Conservation (phyloP, 2,888 invertebrate species). For the Spodoptera exigua region DNA sequence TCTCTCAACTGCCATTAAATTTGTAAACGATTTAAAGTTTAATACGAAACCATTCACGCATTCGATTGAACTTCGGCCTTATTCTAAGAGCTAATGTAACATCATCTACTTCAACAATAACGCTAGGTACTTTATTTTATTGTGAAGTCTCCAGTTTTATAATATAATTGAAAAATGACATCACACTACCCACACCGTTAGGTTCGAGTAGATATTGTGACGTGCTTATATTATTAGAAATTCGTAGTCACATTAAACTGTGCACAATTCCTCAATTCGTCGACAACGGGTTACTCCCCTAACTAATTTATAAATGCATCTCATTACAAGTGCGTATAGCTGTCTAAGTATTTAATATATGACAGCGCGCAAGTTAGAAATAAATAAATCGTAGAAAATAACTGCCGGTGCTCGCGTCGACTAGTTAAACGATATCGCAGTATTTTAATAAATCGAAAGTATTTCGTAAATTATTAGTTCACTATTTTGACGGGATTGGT, state of each 20-base stretch:
- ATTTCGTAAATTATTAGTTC: constrained; percentile 38
- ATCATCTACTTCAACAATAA: constrained; percentile 82
- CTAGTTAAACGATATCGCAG: constrained; percentile 53
- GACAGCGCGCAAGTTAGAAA: constrained; percentile 45
- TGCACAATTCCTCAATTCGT: constrained; percentile 85
- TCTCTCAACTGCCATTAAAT: constrained; percentile 25
- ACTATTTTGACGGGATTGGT: constrained; percentile 34
- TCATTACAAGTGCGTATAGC: constrained; percentile 47
- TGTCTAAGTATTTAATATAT: constrained; percentile 38
- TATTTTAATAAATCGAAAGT: constrained; percentile 37
- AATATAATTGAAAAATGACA: constrained; percentile 77
- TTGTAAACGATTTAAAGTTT: constrained; percentile 47
- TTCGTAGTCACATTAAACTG: constrained; percentile 81
- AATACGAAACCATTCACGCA: constrained; percentile 47
- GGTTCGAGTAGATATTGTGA: constrained; percentile 60
- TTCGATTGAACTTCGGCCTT: constrained; percentile 61
- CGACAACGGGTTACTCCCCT: constrained; percentile 66
- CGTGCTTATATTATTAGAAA: constrained; percentile 72
- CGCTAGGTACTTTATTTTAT: constrained; percentile 70
- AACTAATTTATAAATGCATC: constrained; percentile 59
- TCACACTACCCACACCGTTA: constrained; percentile 65
- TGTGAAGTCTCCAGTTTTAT: constrained; percentile 74
- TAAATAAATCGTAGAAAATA: constrained; percentile 52
- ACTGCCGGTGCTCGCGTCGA: constrained; percentile 53
- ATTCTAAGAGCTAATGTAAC: constrained; percentile 79